Evolutionary conservation across 2,888 invertebrate species (phyloP), one percentile per base, ranked within the genome.

Genomic region (Drosophila nigricruria): DNA sequence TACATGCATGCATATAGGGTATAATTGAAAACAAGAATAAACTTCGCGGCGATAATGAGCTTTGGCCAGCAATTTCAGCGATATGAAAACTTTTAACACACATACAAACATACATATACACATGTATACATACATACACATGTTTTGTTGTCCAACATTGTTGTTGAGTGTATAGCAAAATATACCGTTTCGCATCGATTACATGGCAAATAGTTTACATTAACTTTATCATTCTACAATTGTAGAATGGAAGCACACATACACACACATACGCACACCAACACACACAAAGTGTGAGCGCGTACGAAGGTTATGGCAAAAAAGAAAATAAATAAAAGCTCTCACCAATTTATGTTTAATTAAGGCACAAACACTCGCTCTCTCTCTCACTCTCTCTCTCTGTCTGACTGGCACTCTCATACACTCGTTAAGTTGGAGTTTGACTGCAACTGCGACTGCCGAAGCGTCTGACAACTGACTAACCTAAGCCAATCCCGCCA

Each of bases 281-380:
- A 53, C 43, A 60, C 18, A 56, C 27, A 49, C 47, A 64, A 57
- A 65, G 38, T 52, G 25, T 36, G 73, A 60, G 61, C 42, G 62
- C 14, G 34, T 18, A 49, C 40, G 63, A 62, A 62, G 73, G 70
- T 77, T 73, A 65, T 56, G 61, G 63, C 36, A 50, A 40, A 38
- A 63, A 64, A 20, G 64, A 38, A 47, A 36, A 58, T 36, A 18
- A 27, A 47, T 47, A 64, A 63, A 79, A 79, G 76, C 82, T 84
- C 83, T 84, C 85, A 87, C 80, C 73, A 73, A 67, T 58, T 71
- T 61, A 58, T 71, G 56, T 65, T 76, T 68, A 67, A 57, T 73
- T n/a, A 23, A 38, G 23, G 9, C 54, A 38, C 18, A 27, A 58
- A 36, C 23, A 16, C 5, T 0, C 38, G 18, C 43, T 30, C 60